Evolutionary conservation across 2,888 invertebrate genomes (phyloP), one percentile per base, ranked within the genome.

Genomic region (Latheticus oryzae): DNA sequence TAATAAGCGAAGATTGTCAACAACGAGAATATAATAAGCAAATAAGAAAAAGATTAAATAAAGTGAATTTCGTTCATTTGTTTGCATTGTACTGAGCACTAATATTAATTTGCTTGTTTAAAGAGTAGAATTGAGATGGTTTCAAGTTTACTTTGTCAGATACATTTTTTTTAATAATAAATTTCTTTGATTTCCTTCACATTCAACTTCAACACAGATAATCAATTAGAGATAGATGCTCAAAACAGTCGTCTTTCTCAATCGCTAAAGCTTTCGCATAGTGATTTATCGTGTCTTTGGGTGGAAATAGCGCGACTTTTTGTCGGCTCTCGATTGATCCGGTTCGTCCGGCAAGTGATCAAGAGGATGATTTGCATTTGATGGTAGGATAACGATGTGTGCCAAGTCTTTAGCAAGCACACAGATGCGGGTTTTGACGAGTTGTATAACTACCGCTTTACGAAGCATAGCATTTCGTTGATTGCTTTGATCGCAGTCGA

Each of bases 381-480:
- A 52, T 58, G 58, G 43, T 24, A 11, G 47, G 52, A 58, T 47
- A 58, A 58, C 51, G 51, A 47, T 43, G 58, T 58, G 58, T 48
- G 55, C 35, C 3, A 33, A 42, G 16, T 32, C 24, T 53, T 24
- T 17, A 42, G 35, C 28, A n/a, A 19, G 33, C 23, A 26, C 13
- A 30, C 21, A 30, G 54, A 54, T 54, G 54, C 54, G 54, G 45
- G 54, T 32, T 47, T 47, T 35, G 12, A 8, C n/a, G 17, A 12
- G 35, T 19, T 8, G 35, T 21, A 23, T 19, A 38, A 38, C 38
- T 38, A 23, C 38, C 24, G 42, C 26, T 42, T 26, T 24, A n/a
- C n/a, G n/a, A n/a, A 8, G 54, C 17, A 12, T 33, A 40, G 32
- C 54, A 37, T 19, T 38, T 38, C 50, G 28, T 19, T 51, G 52